Base-by-base conservation (phyloP, 1,140 invertebrate genomes). In the Calephelis nemesis region DNA sequence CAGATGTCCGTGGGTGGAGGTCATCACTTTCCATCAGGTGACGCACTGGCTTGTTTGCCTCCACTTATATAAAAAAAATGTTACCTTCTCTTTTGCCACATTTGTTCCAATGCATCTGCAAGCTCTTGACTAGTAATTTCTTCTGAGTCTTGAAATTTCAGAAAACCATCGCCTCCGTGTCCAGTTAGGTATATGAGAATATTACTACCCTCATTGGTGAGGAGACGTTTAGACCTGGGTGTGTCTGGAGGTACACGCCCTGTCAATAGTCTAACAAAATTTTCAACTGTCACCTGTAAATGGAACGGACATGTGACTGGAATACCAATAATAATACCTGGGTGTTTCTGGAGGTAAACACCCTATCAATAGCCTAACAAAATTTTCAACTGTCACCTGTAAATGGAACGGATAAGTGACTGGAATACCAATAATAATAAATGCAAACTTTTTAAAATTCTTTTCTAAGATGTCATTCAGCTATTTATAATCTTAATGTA, bases 61-160 rank as follows among this genome's bases (percentile, higher is more conserved):
- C 30, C 30, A 4, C 30, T 30, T 30, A 30, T 30, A 30, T 12
- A 13, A 11, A 1, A 47, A 49, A 64, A 19, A 42, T 40, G 60
- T 42, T 75, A 97, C 95, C 98, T 95, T 89, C 96, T 95, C 86
- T 99, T 99, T 81, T 99, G 97, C 97, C 98, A 99, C 99, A 99
- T 99, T 92, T 99, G 98, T 88, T 99, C 98, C 71, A 99, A 94
- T 42, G 99, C 98, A 95, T 99, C 98, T 13, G 98, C 98, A 73
- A 99, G 92, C 86, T 99, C 99, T 81, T 99, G 96, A 92, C 97
- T 99, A n/a, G 98, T 99, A 10, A 99, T 97, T 93, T 99, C 99
- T 90, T 99, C 98, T 1, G 98, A 97, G 92, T 99, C 99, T 93
- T 99, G 99, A 87, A 99, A 99, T 90, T 99, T 99, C 0, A 99